A percentile compares a stretch with the other conserved stretches of the same genome.
These are phyloP conservation scores for Julus scanicus DNA, from an alignment of 2,888 invertebrate genomes.

Conservation along the genomic window DNA sequence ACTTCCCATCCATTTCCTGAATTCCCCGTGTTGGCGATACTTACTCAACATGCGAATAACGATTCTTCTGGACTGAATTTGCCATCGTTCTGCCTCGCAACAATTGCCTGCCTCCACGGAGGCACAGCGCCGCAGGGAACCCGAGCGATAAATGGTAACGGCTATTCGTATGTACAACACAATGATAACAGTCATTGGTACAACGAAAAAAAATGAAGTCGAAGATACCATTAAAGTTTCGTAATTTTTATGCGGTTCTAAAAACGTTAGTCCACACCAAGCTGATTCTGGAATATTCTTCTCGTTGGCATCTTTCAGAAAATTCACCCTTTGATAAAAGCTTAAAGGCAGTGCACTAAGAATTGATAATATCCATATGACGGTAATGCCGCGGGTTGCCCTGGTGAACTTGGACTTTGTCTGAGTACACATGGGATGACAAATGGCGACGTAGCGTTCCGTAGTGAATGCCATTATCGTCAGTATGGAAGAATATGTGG, in stretches of 20 bases:
- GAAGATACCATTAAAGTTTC: conserved; percentile 66
- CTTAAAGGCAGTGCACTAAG: conserved; percentile 65
- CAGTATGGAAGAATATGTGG: conserved; percentile 68
- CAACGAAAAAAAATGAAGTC: conserved; percentile 68
- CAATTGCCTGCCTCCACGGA: conserved; percentile 59
- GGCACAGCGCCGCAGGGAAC: conserved; percentile 59
- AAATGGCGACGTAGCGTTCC: conserved; percentile 68
- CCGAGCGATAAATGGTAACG: conserved; percentile 62
- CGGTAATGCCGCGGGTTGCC: conserved; percentile 66
- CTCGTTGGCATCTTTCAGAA: conserved; percentile 60
- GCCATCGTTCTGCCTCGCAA: conserved; percentile 63
- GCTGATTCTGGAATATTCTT: conserved; percentile 62
- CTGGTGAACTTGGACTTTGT: conserved; percentile 63
- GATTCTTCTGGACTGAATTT: conserved; percentile 64
- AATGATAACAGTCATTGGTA: conserved; percentile 67
- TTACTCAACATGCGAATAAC: conserved; percentile 66
- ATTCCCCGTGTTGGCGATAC: conserved; percentile 48
- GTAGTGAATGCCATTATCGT: conserved; percentile 68
- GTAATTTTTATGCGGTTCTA: conserved; percentile 62
- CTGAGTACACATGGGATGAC: conserved; percentile 65
- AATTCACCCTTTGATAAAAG: conserved; percentile 63
- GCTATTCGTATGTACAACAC: conserved; percentile 66
- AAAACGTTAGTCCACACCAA: conserved; percentile 65
- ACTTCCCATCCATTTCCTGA: conserved; percentile 20
- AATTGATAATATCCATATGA: conserved; percentile 67